Percentiles rank a stretch among this genome's conserved stretches.
Evolutionary conservation across 2,888 invertebrate genomes (phyloP).

Genomic region (Phoronis australis): DNA sequence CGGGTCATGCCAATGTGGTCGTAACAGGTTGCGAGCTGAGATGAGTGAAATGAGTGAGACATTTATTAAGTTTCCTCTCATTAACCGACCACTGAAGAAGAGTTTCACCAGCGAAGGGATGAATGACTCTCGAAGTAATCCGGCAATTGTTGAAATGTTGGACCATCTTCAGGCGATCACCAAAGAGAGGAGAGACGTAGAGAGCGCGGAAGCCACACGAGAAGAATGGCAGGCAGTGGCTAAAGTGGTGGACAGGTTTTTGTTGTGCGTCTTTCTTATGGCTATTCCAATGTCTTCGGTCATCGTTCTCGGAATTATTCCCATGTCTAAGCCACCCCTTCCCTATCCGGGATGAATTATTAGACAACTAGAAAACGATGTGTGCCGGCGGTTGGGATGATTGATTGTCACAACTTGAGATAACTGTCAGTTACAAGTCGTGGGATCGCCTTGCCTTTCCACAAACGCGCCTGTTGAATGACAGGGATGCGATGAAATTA

Average conservation of each 20-base stretch:
- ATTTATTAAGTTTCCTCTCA: too few species aligned
- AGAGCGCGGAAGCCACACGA: not conserved
- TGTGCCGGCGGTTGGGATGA: too few species aligned
- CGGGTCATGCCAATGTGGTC: not conserved
- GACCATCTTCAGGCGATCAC: not conserved
- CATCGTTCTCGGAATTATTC: not conserved
- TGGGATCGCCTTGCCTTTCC: too few species aligned
- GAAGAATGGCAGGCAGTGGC: not conserved
- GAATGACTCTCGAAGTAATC: not conserved
- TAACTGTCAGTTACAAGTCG: too few species aligned
- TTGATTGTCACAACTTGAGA: too few species aligned
- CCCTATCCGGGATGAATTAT: too few species aligned
- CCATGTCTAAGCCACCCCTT: not conserved
- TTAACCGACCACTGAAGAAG: too few species aligned
- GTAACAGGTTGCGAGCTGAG: too few species aligned
- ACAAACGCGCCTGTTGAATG: too few species aligned
- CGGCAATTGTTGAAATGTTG: not conserved
- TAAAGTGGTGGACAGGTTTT: not conserved
- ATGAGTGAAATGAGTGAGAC: too few species aligned
- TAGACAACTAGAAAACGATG: too few species aligned
- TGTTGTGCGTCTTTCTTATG: not conserved
- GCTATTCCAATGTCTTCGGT: not conserved
- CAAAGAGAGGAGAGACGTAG: not conserved
- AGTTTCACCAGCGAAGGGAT: not conserved
- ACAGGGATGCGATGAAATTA: too few species aligned